Evolutionary conservation across 2,888 invertebrate genomes (phyloP), one percentile per base, ranked within the genome.

Genomic region (Agrypnus murinus): DNA sequence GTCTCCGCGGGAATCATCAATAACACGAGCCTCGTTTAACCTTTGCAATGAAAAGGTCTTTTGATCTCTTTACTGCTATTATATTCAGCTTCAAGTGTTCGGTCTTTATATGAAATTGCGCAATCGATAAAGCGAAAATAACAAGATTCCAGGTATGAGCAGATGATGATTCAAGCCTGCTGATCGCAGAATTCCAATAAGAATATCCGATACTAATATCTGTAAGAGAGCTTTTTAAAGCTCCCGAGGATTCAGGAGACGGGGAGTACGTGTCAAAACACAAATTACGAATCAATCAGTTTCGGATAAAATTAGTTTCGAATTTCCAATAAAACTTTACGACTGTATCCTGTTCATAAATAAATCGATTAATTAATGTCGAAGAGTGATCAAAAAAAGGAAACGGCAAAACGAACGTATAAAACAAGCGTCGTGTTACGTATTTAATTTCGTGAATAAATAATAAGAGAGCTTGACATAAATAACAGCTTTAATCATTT

Each of bases 1-100:
- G 65, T 65, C 68, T 57, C 66, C 50, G 57, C 62, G 60, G 63
- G 68, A 69, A 72, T 64, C 72, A 72, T 68, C 60, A 72, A 65
- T 68, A 65, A 59, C 71, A 57, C 67, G 53, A 67, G 62, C 67
- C 48, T 62, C 67, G 67, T 62, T 67, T 67, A 67, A 67, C 62
- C 67, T 67, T 67, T 67, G 62, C 62, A 67, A 40, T 67, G 53
- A 67, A 69, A 63, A 63, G 58, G 45, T 64, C 64, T 69, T 69
- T 69, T 69, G 69, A 69, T 69, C 69, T 69, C 63, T 64, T 69
- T 69, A 60, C 60, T 53, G 60, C 60, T 53, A 62, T 67, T 67
- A 62, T 62, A 50, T 62, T 67, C 53, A 17, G 31, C 48, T 62
- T 36, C 25, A 67, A 62, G 50, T 43, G 31, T 43, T 58, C 58